Conservation (phyloP, 2,797 vertebrate species). For the Sylvia borin region DNA sequence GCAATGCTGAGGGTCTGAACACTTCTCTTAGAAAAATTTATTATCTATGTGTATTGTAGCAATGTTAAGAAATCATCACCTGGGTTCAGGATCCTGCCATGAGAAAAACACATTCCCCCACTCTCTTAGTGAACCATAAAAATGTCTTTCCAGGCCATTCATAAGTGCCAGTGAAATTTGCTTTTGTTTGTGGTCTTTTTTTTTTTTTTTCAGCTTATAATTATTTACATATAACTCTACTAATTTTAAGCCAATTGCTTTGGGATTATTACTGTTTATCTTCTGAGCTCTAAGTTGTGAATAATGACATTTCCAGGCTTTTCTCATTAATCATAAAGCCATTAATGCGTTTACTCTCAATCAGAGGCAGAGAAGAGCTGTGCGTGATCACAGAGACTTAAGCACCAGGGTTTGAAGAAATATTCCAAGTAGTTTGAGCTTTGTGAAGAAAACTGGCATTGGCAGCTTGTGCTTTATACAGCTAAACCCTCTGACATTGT, state of each 20-base stretch:
- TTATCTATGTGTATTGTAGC: background rate
- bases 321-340: slow-evolving; percentile 3
- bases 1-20: background rate
- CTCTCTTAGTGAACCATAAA: background rate
- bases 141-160: background rate
- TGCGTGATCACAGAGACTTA: background rate
- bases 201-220: background rate
- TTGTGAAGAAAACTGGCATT: background rate
- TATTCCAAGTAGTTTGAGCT: background rate
- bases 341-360: background rate
- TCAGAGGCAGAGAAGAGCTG: background rate
- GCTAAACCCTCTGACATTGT: background rate
- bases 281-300: background rate
- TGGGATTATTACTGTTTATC: background rate
- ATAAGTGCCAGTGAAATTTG: background rate
- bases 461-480: background rate
- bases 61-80: background rate
- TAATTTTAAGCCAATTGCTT: background rate
- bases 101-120: background rate
- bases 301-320: slow-evolving; percentile 4
- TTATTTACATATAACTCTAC: background rate
- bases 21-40: background rate
- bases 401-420: background rate
- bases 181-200: background rate
- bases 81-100: background rate